phyloP scores from a whole-genome alignment of 2,797 vertebrate species.

The Falco berigora region DNA sequence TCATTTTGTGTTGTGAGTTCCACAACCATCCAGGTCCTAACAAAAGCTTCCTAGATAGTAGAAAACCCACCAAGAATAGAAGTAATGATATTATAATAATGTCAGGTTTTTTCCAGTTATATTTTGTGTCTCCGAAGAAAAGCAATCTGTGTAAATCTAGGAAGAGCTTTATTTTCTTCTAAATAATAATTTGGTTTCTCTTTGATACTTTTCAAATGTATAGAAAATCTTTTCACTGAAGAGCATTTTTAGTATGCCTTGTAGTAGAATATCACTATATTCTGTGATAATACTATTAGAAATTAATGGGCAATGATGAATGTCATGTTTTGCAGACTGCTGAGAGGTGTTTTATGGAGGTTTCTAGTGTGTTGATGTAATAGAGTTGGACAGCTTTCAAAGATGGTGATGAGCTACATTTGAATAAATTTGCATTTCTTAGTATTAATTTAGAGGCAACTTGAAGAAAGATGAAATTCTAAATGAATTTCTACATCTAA shows the following conservation, averaged over 20 bases:
- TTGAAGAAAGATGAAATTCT: background rate
- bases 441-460: background rate
- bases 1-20: background rate
- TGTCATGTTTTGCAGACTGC: background rate
- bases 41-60: background rate
- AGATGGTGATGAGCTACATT: background rate
- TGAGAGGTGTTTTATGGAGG: background rate
- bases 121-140: accelerated
- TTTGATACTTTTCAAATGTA: background rate
- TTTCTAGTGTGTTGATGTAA: background rate
- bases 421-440: background rate
- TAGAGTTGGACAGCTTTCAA: background rate
- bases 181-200: background rate
- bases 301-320: background rate
- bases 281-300: background rate
- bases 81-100: background rate
- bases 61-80: background rate
- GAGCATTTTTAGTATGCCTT: background rate
- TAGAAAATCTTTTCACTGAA: background rate
- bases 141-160: background rate
- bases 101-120: background rate
- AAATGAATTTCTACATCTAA: background rate
- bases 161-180: background rate
- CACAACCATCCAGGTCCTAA: background rate
- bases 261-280: background rate